A percentile compares a stretch with the other conserved stretches of the same genome.
Conservation (phyloP, 2,797 vertebrate species). For the Cynopterus sphinx region DNA sequence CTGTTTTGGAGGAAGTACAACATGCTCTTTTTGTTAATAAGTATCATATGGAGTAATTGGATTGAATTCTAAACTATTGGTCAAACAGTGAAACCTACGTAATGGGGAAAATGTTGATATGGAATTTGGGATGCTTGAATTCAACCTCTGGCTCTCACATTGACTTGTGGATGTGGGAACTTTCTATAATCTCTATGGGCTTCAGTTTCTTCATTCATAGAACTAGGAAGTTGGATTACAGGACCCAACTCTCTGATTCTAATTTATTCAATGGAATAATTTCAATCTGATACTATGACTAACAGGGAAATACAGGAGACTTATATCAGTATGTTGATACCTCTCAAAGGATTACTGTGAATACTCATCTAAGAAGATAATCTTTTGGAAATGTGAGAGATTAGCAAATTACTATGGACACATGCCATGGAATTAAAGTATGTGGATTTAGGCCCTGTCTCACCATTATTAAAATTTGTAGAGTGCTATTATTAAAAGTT, state of each 20-base stretch:
- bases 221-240: background rate
- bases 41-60: background rate
- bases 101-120: background rate
- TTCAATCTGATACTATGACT: slow-evolving; percentile 11
- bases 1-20: background rate
- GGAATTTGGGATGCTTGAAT: background rate
- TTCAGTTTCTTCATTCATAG: slow-evolving; percentile 5
- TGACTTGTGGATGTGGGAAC: background rate
- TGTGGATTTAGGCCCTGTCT: background rate
- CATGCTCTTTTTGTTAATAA: background rate
- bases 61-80: background rate
- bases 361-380: slow-evolving; percentile 39
- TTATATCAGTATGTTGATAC: background rate
- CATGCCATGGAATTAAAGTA: background rate
- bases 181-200: background rate
- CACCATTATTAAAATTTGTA: background rate
- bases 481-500: background rate
- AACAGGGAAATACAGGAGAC: background rate
- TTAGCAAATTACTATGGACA: background rate
- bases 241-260: background rate
- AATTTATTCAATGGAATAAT: slow-evolving; percentile 15
- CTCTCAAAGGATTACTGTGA: slow-evolving; percentile 4
- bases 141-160: background rate
- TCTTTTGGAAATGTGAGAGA: slow-evolving; percentile 5
- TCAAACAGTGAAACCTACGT: background rate